Evolutionary conservation across 2,888 invertebrate genomes (phyloP), one percentile per base, ranked within the genome.

Genomic region (Amphiduros pacificus): DNA sequence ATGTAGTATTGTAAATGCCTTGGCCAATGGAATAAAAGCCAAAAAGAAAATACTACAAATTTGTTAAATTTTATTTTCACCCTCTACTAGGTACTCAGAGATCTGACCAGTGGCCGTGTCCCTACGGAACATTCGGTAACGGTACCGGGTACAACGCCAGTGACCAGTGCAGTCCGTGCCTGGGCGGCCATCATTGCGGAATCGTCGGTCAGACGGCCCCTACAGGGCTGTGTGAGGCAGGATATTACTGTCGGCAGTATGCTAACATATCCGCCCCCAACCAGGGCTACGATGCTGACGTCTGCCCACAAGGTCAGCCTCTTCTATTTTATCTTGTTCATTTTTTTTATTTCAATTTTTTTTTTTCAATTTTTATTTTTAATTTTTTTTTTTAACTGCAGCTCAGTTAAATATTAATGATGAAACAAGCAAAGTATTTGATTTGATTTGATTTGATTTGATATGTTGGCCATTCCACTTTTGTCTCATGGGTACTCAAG

Each of bases 291-390:
- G 69, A 77, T 60, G 80, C 79, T n/a, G 71, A 77, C 57, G 66
- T 73, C 56, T 80, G 80, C 62, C 78, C 80, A 53, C 77, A 78
- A 71, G 78, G 77, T 77, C 53, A 61, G 44, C 51, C 27, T 41
- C 14, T 52, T 52, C 20, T 52, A 27, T 17, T 36, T 36, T 36
- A 17, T 17, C 17, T 36, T 36, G 22, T 11, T 26, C 9, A 26
- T 11, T 52, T 26, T 11, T 52, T 27, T 52, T 27, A 14, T 26
- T 26, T 27, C 26, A 20, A 6, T 27, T 26, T 52, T 9, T 17
- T 52, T 11, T 52, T 11, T 52, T 27, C 52, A 36, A n/a, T n/a
- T n/a, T n/a, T n/a, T n/a, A n/a, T n/a, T n/a, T n/a, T n/a, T n/a
- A n/a, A n/a, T n/a, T n/a, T n/a, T n/a, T n/a, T n/a, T n/a, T n/a